phyloP scores from a whole-genome alignment of 1,140 invertebrate species.

The Colletes gigas region DNA sequence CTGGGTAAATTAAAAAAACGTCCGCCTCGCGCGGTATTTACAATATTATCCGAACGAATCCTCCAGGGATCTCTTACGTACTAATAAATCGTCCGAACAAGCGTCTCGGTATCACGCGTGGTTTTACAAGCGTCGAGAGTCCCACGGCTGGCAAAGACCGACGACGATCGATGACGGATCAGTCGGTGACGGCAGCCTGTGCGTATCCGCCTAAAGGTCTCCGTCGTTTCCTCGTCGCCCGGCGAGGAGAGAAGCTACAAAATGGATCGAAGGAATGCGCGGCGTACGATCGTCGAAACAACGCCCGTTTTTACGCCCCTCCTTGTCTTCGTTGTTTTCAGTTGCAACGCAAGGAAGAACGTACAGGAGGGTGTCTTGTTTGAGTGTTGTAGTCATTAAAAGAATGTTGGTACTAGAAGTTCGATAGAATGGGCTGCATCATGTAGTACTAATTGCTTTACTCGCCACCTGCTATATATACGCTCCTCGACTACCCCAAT shows the following conservation, averaged over 20 bases:
- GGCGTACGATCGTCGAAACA: no score
- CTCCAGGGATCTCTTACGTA: not conserved
- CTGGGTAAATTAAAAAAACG: no score
- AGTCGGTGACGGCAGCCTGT: conserved; percentile 69
- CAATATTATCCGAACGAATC: not conserved
- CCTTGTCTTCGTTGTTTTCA: no score
- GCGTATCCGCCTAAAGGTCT: conserved; percentile 70
- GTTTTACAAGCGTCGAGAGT: no score
- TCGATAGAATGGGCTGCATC: no score
- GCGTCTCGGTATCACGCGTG: not conserved
- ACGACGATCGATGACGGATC: conserved; percentile 71
- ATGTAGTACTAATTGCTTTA: no score
- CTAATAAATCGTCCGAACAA: not conserved
- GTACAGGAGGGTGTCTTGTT: conserved; percentile 7
- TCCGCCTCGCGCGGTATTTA: not conserved
- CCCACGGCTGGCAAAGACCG: conserved; percentile 23
- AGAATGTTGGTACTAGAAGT: no score
- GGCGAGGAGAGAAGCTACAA: conserved; percentile 24
- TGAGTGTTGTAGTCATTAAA: no score
- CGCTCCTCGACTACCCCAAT: no score
- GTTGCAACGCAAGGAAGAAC: no score
- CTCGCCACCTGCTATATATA: no score
- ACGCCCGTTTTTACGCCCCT: no score
- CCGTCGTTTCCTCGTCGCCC: conserved; percentile 62
- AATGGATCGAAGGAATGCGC: conserved; percentile 15